Evolutionary conservation across 2,113 vertebrate species (phyloP).

Genomic region (Ageneiosus marmoratus): DNA sequence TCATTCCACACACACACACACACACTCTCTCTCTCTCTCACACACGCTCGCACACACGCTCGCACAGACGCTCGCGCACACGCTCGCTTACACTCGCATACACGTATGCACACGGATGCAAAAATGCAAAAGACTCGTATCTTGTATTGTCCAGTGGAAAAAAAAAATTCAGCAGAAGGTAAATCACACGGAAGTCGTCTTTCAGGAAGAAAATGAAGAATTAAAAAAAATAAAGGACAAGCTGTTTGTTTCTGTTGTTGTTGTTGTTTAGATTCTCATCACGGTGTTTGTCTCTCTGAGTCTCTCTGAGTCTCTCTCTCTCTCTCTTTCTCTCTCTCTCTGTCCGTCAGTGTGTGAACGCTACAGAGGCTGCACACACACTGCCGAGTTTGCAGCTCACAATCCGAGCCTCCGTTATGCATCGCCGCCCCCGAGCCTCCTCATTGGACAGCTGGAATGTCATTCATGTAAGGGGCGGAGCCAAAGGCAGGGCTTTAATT

Average conservation of each 20-base stretch:
- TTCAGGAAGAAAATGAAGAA: constrained; percentile 11
- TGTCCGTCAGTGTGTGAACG: constrained; percentile 26
- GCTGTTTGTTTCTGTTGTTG: background rate
- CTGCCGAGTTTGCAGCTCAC: constrained; percentile 67
- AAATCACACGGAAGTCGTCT: constrained; percentile 4
- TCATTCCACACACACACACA: constrained; percentile 50
- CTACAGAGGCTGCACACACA: constrained; percentile 61
- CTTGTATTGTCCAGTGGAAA: constrained; percentile 5
- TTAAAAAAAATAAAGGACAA: background rate
- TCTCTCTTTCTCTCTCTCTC: constrained; percentile 34
- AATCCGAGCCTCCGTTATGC: constrained; percentile 68
- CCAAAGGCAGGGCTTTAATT: constrained; percentile 26
- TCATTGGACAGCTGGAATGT: constrained; percentile 75
- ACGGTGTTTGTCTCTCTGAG: background rate
- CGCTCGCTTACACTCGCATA: background rate
- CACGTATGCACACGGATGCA: background rate
- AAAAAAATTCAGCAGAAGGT: background rate
- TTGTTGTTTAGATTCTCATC: constrained; percentile 42
- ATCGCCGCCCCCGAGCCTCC: constrained; percentile 66
- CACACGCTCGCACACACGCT: background rate
- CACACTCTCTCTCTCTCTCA: constrained; percentile 37
- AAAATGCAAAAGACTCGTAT: background rate
- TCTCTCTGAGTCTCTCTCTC: constrained; percentile 28
- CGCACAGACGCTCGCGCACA: background rate
- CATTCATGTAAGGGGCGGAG: constrained; percentile 67